A percentile compares a stretch with the other conserved stretches of the same genome.
Conservation (phyloP, 2,113 vertebrate genomes). For the Forbesichthys papilliferus region DNA sequence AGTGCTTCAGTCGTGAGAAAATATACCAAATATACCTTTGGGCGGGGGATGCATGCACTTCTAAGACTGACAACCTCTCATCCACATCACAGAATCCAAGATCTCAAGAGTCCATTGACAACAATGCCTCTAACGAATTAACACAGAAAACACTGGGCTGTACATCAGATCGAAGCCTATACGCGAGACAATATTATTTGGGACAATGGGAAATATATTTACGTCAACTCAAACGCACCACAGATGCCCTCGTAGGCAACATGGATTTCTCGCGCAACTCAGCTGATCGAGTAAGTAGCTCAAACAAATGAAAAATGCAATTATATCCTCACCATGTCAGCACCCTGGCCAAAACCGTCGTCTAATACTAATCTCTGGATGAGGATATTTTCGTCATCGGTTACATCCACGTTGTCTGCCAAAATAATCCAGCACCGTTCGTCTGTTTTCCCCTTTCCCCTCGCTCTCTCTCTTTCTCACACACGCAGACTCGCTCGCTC, state of each 20-base stretch:
- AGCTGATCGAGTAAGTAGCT: no score
- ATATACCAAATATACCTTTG: slow-evolving; percentile 41
- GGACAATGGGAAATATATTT: no score
- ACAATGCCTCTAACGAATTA: no score
- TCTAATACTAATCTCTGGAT: slow-evolving; percentile 27
- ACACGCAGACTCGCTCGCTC: slow-evolving; percentile 34
- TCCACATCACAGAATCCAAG: slow-evolving; percentile 33
- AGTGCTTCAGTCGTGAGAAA: slow-evolving; percentile 45
- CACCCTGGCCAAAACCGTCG: slow-evolving; percentile 38
- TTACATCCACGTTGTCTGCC: slow-evolving; percentile 71
- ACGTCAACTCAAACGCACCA: no score
- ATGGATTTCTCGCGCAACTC: no score
- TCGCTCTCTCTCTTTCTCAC: slow-evolving; percentile 3
- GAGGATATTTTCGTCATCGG: slow-evolving; percentile 46
- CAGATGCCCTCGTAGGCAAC: no score
- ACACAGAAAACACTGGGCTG: no score
- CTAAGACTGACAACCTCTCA: slow-evolving; percentile 55
- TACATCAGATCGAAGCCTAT: no score
- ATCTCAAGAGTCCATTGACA: neutral
- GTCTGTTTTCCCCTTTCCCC: slow-evolving; percentile 25
- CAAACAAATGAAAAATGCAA: neutral
- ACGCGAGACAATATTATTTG: no score
- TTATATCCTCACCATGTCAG: slow-evolving; percentile 66
- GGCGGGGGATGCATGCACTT: slow-evolving; percentile 34
- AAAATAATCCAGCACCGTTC: slow-evolving; percentile 63